A percentile compares a stretch with the other conserved stretches of the same genome.
These are phyloP conservation scores for Porites evermanni DNA, from an alignment of 92 coral and sea anemone species.

Conservation along the genomic window DNA sequence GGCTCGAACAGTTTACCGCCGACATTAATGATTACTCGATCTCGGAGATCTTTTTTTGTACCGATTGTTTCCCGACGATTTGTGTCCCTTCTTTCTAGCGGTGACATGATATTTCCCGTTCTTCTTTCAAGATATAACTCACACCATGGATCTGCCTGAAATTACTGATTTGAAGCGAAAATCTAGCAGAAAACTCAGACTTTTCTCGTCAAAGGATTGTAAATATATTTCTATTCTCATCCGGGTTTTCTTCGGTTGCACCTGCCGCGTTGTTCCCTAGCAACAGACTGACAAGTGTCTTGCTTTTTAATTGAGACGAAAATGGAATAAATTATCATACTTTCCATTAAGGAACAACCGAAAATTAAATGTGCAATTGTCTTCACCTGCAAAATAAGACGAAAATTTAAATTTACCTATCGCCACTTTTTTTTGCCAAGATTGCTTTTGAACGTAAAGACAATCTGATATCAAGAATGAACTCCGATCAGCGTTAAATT, in stretches of 20 bases:
- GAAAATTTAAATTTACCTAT: background rate
- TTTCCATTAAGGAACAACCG: background rate
- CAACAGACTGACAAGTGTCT: background rate
- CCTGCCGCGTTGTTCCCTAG: constrained; percentile 31
- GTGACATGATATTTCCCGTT: constrained; percentile 60
- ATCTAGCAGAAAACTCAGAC: background rate
- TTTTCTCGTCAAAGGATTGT: background rate
- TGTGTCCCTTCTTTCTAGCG: constrained; percentile 76
- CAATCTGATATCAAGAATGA: background rate
- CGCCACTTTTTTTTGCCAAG: background rate
- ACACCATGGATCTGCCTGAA: background rate
- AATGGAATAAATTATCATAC: background rate
- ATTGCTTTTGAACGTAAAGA: background rate
- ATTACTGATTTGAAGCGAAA: background rate
- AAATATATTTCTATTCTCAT: constrained; percentile 14
- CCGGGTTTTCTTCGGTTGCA: constrained; percentile 24
- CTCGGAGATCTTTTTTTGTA: constrained; percentile 64
- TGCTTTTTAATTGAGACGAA: background rate
- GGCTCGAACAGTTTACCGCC: constrained; percentile 96
- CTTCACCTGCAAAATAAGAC: background rate
- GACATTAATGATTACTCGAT: constrained; percentile 83
- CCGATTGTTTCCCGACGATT: constrained; percentile 62
- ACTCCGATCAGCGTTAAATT: no score
- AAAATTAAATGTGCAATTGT: background rate
- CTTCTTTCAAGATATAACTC: background rate